These are phyloP conservation scores for Amniataba percoides DNA, from an alignment of 2,797 vertebrate genomes.

Conservation along the genomic window DNA sequence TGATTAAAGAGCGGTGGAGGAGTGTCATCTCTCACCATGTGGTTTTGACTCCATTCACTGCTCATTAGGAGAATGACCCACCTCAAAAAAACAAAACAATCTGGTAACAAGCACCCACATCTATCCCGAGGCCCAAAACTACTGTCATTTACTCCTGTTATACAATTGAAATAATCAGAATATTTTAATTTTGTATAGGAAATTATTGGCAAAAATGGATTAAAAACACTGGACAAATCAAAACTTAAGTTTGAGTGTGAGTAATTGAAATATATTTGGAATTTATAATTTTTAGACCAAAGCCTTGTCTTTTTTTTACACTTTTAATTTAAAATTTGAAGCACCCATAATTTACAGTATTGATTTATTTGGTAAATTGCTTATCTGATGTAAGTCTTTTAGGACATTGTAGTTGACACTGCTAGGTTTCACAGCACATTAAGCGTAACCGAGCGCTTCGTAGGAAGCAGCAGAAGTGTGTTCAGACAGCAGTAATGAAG, in stretches of 20 bases:
- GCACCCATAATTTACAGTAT: not conserved
- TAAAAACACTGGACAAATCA: not conserved
- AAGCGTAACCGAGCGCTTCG: slow-evolving; percentile 33
- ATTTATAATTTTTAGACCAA: not conserved
- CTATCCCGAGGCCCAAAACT: not conserved
- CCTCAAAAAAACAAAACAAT: not conserved
- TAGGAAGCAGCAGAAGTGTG: slow-evolving; percentile 41
- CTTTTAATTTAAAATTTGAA: slow-evolving; percentile 2
- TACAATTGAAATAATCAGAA: not conserved
- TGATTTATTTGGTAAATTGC: not conserved
- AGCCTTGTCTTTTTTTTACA: not conserved
- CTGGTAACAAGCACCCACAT: not conserved
- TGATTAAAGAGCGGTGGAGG: slow-evolving; percentile 41
- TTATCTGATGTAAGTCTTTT: slow-evolving; percentile 18
- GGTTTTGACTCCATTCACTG: slow-evolving; percentile 20
- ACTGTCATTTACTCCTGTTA: not conserved
- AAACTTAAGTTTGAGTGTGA: not conserved
- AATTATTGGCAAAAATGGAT: not conserved
- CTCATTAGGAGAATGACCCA: not conserved
- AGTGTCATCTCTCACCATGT: slow-evolving; percentile 33
- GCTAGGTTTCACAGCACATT: slow-evolving; percentile 33
- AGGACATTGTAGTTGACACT: slow-evolving; percentile 18
- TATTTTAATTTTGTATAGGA: not conserved
- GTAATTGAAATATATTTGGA: not conserved
- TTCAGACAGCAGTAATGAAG: slow-evolving; percentile 54